Conservation (phyloP, 2,113 vertebrate genomes). For the Martes martes region DNA sequence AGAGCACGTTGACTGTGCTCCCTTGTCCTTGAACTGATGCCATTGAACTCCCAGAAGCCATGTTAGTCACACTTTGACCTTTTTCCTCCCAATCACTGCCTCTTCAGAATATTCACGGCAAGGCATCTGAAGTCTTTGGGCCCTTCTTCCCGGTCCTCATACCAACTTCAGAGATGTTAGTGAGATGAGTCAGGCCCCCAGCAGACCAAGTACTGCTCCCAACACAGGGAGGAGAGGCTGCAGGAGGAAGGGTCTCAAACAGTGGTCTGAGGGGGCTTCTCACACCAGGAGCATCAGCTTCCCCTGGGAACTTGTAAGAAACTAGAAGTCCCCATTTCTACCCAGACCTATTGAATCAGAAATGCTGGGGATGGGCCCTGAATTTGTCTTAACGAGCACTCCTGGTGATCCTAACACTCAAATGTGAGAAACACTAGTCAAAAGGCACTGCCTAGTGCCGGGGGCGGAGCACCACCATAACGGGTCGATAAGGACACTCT, state of each 20-base stretch:
- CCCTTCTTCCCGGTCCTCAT: background rate
- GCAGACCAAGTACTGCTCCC: background rate
- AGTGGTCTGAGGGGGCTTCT: background rate
- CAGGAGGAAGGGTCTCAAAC: background rate
- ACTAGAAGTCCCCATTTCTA: background rate
- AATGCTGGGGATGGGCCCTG: background rate
- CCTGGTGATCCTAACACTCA: background rate
- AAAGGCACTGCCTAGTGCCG: background rate
- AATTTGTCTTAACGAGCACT: background rate
- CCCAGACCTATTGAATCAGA: background rate
- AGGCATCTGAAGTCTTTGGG: background rate
- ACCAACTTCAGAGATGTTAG: background rate
- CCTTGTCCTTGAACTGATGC: background rate
- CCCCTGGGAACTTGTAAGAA: background rate
- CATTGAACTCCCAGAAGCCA: background rate
- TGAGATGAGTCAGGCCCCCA: background rate
- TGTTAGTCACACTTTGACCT: background rate
- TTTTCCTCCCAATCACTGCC: background rate
- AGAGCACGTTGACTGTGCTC: background rate
- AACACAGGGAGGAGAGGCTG: background rate
- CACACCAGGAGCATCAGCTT: too few species aligned
- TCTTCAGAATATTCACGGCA: background rate
- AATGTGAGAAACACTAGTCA: background rate
- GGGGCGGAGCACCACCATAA: background rate
- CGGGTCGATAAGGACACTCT: background rate